Conservation (phyloP, 2,797 vertebrate genomes). For the Serranus cabrilla region DNA sequence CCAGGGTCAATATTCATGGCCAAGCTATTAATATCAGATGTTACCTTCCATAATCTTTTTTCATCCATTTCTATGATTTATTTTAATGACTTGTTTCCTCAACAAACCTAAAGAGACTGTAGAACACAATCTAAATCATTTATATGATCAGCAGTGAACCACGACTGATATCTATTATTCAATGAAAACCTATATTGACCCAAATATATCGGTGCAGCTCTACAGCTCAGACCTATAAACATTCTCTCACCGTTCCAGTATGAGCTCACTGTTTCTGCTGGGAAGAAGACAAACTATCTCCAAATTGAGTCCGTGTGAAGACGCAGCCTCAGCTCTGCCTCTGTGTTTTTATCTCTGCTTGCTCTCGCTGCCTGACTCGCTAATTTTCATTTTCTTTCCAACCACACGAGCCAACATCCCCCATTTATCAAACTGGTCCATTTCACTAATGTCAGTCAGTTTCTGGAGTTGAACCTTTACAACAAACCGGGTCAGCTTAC, state of each 20-base stretch:
- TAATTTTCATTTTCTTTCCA: slow-evolving; percentile 23
- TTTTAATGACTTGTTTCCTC: background rate
- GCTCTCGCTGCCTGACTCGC: slow-evolving; percentile 3
- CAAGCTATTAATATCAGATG: too few species aligned
- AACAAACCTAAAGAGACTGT: background rate
- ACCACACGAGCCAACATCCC: background rate
- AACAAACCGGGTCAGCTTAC: background rate
- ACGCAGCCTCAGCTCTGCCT: slow-evolving; percentile 18
- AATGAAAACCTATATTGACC: slow-evolving; percentile 9
- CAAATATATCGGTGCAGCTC: slow-evolving; percentile 5
- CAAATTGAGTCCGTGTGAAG: slow-evolving; percentile 24
- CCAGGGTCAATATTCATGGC: background rate
- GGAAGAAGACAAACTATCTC: slow-evolving; percentile 1
- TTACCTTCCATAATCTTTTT: background rate
- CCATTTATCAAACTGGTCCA: slow-evolving; percentile 32
- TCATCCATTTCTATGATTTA: background rate
- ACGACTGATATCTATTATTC: slow-evolving; percentile 11
- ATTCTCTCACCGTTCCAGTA: background rate
- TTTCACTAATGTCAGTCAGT: background rate
- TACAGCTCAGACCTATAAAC: background rate
- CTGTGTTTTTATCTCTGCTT: background rate
- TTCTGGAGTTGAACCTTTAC: slow-evolving; percentile 5
- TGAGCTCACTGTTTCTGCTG: background rate
- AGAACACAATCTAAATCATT: slow-evolving; percentile 3
- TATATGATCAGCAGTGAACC: background rate